Percentiles rank a stretch among this genome's conserved stretches.
Evolutionary conservation across 2,797 vertebrate species (phyloP).

Genomic region (Bucorvus abyssinicus): DNA sequence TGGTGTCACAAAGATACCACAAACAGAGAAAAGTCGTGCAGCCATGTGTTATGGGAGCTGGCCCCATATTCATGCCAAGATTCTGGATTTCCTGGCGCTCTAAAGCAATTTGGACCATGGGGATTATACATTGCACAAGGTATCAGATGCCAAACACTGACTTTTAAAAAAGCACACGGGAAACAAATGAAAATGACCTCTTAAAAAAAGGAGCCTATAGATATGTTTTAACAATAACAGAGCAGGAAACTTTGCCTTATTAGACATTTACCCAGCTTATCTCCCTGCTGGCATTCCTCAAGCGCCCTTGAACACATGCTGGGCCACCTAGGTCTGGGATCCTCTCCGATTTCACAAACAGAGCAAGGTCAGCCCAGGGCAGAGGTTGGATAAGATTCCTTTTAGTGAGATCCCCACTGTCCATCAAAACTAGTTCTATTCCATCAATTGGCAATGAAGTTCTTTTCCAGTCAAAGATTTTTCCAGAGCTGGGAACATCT

Average conservation of each 20-base stretch:
- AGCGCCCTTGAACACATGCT: constrained; percentile 21
- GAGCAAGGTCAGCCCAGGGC: constrained; percentile 39
- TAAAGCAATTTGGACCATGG: background rate
- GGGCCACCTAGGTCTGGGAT: background rate
- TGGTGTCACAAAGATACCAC: background rate
- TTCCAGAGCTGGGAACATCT: background rate
- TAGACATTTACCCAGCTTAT: constrained; percentile 29
- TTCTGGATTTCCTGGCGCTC: constrained; percentile 38
- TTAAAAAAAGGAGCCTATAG: background rate
- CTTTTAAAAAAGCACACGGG: background rate
- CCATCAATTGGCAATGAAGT: background rate
- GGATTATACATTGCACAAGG: constrained; percentile 39
- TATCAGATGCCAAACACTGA: constrained; percentile 16
- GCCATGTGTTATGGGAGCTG: constrained; percentile 8
- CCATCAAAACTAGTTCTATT: background rate
- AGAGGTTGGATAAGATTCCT: constrained; percentile 26
- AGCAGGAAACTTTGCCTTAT: constrained; percentile 7
- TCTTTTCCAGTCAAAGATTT: background rate
- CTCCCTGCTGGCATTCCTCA: constrained; percentile 22
- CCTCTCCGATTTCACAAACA: constrained; percentile 40
- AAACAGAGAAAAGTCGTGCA: background rate
- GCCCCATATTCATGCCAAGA: constrained; percentile 23
- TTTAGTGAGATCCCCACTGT: background rate
- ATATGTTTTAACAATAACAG: constrained; percentile 43
- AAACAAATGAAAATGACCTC: constrained; percentile 16